A percentile compares a stretch with the other conserved stretches of the same genome.
Conservation (phyloP, 2,888 invertebrate species). For the Agonopterix subpropinquella region DNA sequence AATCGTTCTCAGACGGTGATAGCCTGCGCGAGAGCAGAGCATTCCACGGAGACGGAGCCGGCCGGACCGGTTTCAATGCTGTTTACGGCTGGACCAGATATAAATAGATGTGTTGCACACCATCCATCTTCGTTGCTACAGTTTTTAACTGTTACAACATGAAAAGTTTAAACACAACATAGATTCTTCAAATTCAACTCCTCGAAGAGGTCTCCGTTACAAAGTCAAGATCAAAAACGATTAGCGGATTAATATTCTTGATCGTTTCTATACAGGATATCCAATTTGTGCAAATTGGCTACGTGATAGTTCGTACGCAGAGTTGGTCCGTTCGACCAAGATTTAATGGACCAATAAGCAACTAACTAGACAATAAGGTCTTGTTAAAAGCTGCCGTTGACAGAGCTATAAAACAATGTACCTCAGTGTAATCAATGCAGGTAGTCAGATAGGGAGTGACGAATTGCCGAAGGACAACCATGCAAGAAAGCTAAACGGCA, state of each 20-base stretch:
- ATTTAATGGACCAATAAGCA: constrained; percentile 32
- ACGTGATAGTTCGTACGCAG: constrained; percentile 24
- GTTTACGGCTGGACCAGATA: constrained; percentile 69
- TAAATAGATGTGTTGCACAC: constrained; percentile 65
- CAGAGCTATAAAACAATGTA: constrained; percentile 38
- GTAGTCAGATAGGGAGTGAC: constrained; percentile 42
- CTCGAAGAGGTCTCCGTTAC: background rate
- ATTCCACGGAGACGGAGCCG: constrained; percentile 53
- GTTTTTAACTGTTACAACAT: constrained; percentile 26
- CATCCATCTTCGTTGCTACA: constrained; percentile 61
- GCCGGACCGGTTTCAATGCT: constrained; percentile 64
- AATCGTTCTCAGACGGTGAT: constrained; percentile 39
- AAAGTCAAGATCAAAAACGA: background rate
- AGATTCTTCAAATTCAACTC: background rate
- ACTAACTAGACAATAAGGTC: constrained; percentile 40
- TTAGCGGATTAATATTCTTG: constrained; percentile 6
- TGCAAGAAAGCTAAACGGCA: constrained; percentile 32
- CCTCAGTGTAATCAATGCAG: constrained; percentile 38
- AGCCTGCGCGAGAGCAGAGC: constrained; percentile 53
- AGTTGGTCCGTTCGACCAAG: constrained; percentile 12
- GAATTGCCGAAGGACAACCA: constrained; percentile 31
- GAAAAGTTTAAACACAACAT: too few species aligned
- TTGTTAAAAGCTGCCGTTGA: constrained; percentile 36
- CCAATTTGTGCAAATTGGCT: constrained; percentile 34
- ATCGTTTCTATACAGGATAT: constrained; percentile 21